Evolutionary conservation across 2,797 vertebrate genomes (phyloP).

Genomic region (Pogonophryne albipinna): DNA sequence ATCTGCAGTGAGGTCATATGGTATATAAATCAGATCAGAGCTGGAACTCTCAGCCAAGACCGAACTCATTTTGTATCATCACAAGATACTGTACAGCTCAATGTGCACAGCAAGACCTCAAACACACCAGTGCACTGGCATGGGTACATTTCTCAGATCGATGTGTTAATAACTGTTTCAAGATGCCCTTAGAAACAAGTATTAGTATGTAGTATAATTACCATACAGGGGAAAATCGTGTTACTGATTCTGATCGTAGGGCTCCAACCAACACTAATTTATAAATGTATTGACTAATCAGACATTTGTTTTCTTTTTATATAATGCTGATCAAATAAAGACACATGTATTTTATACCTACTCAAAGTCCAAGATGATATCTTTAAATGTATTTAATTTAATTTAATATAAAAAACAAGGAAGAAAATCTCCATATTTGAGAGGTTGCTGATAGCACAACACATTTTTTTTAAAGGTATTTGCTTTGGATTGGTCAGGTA

Average conservation of each 20-base stretch:
- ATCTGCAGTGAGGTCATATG: conserved; percentile 11
- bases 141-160: background rate
- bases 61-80: conserved; percentile 18
- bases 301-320: too few relatives aligned
- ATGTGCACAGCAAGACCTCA: background rate
- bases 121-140: background rate
- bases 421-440: too few relatives aligned
- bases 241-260: background rate
- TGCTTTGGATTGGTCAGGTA: background rate
- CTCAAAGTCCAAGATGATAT: too few relatives aligned
- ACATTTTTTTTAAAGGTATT: too few relatives aligned
- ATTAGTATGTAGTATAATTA: background rate
- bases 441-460: too few relatives aligned
- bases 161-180: background rate
- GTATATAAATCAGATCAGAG: conserved; percentile 11
- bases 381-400: too few relatives aligned
- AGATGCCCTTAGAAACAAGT: too few relatives aligned
- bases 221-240: background rate
- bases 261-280: too few relatives aligned
- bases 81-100: conserved; percentile 8
- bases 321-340: too few relatives aligned
- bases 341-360: too few relatives aligned
- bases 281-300: too few relatives aligned
- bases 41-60: conserved; percentile 10
- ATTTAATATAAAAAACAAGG: too few relatives aligned